Evolutionary conservation across 2,888 invertebrate genomes (phyloP).

Genomic region (Gnatocerus cornutus): DNA sequence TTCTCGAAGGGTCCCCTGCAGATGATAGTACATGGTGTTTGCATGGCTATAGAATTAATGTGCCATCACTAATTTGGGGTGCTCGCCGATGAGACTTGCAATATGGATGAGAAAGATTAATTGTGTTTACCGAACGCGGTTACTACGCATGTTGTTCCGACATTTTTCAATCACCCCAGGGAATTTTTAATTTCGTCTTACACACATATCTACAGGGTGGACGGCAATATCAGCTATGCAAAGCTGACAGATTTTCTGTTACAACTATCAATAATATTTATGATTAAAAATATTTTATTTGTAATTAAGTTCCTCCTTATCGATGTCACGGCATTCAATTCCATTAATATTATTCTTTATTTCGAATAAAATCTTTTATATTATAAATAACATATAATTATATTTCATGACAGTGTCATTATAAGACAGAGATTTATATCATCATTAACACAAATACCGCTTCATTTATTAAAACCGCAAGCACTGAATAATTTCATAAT

Average conservation of each 20-base stretch:
- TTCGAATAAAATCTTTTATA: background rate
- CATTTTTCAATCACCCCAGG: conserved; percentile 62
- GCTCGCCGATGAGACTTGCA: conserved; percentile 61
- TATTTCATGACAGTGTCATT: background rate
- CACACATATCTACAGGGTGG: background rate
- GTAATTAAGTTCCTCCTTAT: no score
- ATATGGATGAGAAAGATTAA: conserved; percentile 59
- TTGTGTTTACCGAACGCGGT: conserved; percentile 66
- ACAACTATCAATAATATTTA: no score
- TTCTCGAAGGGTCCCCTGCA: conserved; percentile 56
- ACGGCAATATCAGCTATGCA: background rate
- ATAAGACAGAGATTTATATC: background rate
- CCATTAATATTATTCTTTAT: no score
- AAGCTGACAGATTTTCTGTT: no score
- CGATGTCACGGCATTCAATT: no score
- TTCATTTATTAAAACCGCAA: background rate
- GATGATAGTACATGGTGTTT: conserved; percentile 67
- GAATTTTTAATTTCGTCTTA: conserved; percentile 48
- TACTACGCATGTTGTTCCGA: conserved; percentile 64
- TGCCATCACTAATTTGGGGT: conserved; percentile 70
- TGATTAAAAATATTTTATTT: no score
- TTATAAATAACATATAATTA: no score
- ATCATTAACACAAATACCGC: background rate
- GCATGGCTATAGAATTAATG: conserved; percentile 71
- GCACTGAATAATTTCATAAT: background rate